Conservation (phyloP, 2,888 invertebrate genomes). For the Mylabris sibirica region DNA sequence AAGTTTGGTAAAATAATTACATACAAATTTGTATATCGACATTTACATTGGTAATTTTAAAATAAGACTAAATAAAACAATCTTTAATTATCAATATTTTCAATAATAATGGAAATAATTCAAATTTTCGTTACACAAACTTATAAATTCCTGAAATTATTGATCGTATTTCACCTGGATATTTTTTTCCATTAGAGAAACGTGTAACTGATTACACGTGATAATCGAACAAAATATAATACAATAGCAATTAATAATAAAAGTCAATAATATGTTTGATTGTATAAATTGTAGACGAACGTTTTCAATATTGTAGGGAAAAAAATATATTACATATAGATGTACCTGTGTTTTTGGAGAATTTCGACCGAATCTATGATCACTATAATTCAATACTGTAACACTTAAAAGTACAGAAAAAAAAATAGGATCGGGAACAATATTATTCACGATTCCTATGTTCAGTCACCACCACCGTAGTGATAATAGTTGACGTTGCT, state of each 20-base stretch:
- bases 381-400: not conserved
- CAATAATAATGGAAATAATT: not conserved
- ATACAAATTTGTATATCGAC: too few species aligned
- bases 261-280: not conserved
- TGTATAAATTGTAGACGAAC: not conserved
- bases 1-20: too few species aligned
- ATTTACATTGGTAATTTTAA: not conserved
- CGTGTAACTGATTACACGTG: not conserved
- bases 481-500: slow-evolving; percentile 1
- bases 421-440: not conserved
- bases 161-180: not conserved
- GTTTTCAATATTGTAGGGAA: not conserved
- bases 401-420: not conserved
- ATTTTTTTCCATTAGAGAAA: not conserved
- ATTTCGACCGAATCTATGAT: not conserved
- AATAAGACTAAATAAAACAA: not conserved
- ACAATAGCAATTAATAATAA: not conserved
- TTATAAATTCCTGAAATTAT: slow-evolving; percentile 12
- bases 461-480: not conserved
- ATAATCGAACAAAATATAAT: not conserved
- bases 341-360: not conserved
- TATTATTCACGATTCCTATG: not conserved
- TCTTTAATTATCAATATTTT: not conserved
- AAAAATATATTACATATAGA: not conserved
- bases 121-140: not conserved